Percentiles rank a stretch among this genome's conserved stretches.
phyloP scores from a whole-genome alignment of 2,113 vertebrate genomes.

The Xiphias gladius region DNA sequence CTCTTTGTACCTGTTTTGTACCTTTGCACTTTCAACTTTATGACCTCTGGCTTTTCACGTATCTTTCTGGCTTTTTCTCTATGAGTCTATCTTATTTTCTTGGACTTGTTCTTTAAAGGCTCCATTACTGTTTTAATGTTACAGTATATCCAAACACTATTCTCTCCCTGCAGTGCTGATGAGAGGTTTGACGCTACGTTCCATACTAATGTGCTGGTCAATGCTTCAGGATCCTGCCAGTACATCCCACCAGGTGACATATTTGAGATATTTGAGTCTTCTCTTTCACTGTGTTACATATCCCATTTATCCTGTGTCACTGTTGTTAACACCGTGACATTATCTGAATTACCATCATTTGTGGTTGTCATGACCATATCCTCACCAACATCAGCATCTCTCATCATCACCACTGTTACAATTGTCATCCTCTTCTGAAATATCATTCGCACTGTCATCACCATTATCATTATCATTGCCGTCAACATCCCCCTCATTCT shows the following conservation, averaged over 20 bases:
- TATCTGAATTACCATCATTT: background rate
- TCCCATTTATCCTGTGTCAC: background rate
- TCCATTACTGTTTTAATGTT: background rate
- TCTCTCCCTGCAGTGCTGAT: constrained; percentile 85
- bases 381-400: background rate
- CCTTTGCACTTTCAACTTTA: background rate
- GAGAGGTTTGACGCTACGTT: constrained; percentile 94
- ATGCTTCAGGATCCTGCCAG: constrained; percentile 89
- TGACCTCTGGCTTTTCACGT: background rate
- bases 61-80: background rate
- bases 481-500: too few relatives aligned
- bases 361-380: background rate
- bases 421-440: background rate
- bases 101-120: background rate
- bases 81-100: background rate
- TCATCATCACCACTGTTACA: background rate
- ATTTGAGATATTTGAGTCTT: constrained; percentile 25
- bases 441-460: too few relatives aligned
- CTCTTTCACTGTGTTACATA: background rate
- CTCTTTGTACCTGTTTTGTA: constrained; percentile 4
- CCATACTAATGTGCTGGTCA: constrained; percentile 93
- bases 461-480: too few relatives aligned
- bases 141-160: constrained; percentile 4
- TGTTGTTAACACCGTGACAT: background rate
- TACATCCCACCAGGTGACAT: constrained; percentile 92